Evolutionary conservation across 30 jellyfish, hydroid and myxozoan species (phyloP), one percentile per base, ranked within the genome.

Genomic region (Clytia hemisphaerica): DNA sequence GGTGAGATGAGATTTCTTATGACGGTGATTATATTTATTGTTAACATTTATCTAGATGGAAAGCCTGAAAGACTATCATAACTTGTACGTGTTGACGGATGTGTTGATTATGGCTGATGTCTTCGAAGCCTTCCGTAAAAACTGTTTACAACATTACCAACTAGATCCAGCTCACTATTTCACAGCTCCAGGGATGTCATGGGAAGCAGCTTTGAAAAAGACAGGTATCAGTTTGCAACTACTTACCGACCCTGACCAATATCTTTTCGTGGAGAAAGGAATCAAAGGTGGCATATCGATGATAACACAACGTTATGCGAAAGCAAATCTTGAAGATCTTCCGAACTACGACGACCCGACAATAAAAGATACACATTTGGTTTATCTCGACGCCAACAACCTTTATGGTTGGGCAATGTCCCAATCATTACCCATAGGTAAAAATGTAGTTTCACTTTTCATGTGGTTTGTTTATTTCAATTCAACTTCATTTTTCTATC

Each of bases 101-200:
- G 53, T 78, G 28, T 68, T 78, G 14, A 46, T 78, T 24, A 37
- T 78, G 31, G 74, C 90, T 36, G 82, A 76, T 47, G 83, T 62
- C 3, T 62, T 62, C 37, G 76, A 79, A 47, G 45, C 40, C 58
- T 69, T 79, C 31, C 21, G 87, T 18, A 37, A 70, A 1, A 48
- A 48, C 2, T 63, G 76, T 29, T 18, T 63, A 27, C 24, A 30
- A 35, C 54, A 37, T 29, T 79, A 79, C 47, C 16, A 42, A 18
- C 71, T 79, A 5, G 88, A 79, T 58, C 93, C 86, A 15, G 27
- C 62, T 35, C 73, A 49, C 35, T 69, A 70, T 55, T 78, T 22
- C 58, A 78, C 85, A 54, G 4, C 78, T 21, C 88, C 93, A n/a
- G 93, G 93, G 6, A 36, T 79, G 33, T 31, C 88, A 2, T 79